Evolutionary conservation across 1,140 invertebrate species (phyloP).

Genomic region (Ericerus pela): DNA sequence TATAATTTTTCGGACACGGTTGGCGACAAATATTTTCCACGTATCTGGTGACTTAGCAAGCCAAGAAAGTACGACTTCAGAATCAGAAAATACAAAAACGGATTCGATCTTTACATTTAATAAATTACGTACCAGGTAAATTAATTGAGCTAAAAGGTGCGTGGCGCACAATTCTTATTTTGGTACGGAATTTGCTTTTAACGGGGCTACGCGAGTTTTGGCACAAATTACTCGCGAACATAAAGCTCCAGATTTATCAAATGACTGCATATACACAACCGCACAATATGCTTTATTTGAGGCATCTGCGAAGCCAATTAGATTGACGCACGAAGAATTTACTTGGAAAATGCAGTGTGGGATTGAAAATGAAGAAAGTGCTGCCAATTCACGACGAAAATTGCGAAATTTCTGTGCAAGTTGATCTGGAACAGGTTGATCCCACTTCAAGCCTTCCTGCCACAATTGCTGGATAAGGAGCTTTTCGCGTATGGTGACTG

Average conservation of each 20-base stretch:
- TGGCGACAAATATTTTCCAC: too few species aligned
- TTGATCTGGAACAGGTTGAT: conserved; percentile 27
- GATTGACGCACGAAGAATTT: conserved; percentile 13
- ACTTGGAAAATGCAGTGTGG: conserved; percentile 5
- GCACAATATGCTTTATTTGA: conserved; percentile 13
- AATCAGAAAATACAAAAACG: background rate
- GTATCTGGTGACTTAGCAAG: too few species aligned
- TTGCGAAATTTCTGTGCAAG: conserved; percentile 29
- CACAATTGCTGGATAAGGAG: conserved; percentile 30
- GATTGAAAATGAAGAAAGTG: conserved; percentile 19
- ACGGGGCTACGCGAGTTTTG: background rate
- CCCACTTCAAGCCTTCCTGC: conserved; percentile 26
- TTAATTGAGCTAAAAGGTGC: background rate
- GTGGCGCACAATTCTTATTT: background rate
- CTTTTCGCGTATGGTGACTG: conserved; percentile 28
- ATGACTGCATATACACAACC: conserved; percentile 19
- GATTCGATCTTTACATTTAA: background rate
- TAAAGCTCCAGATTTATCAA: too few species aligned
- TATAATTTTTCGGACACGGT: too few species aligned
- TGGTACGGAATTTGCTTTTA: background rate
- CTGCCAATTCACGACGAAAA: conserved; percentile 21
- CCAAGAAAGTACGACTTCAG: too few species aligned
- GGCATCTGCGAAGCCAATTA: conserved; percentile 24
- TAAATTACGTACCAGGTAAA: background rate
- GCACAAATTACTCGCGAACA: background rate